These are phyloP conservation scores for Diglossa brunneiventris DNA, from an alignment of 2,113 vertebrate species.

Conservation along the genomic window DNA sequence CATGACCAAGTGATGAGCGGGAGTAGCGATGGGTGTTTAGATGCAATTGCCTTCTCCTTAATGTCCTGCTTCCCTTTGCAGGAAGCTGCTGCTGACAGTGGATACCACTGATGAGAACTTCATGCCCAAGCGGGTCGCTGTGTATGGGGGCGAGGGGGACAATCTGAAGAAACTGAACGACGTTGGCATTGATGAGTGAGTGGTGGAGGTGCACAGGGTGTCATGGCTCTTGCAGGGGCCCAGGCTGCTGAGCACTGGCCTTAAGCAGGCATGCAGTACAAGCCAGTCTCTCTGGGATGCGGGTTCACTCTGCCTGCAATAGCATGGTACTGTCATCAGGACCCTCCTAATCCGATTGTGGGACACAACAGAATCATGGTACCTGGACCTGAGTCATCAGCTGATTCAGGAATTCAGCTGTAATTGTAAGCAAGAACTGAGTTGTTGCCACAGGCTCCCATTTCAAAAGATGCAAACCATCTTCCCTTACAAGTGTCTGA, in stretches of 20 bases:
- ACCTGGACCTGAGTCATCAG: background rate
- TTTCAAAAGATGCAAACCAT: background rate
- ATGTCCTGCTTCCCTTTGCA: conserved; percentile 26
- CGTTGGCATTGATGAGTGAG: conserved; percentile 92
- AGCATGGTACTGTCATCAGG: accelerated
- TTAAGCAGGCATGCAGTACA: background rate
- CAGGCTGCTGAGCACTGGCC: background rate
- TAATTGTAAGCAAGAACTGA: background rate
- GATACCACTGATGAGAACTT: conserved; percentile 96
- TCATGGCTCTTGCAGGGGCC: background rate
- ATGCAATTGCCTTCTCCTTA: background rate
- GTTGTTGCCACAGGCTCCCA: background rate
- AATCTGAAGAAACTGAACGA: conserved; percentile 93
- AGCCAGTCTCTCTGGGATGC: background rate
- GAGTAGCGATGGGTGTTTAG: background rate
- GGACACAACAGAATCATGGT: background rate
- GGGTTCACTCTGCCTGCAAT: background rate
- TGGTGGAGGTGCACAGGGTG: background rate
- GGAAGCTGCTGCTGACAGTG: conserved; percentile 91
- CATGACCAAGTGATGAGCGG: background rate
- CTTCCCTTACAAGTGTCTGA: background rate
- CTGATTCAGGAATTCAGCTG: background rate
- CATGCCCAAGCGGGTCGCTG: conserved; percentile 91
- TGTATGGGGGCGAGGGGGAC: conserved; percentile 91
- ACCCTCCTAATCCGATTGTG: accelerated